These are phyloP conservation scores for Cyclina sinensis DNA, from an alignment of 1,140 invertebrate genomes.

Conservation along the genomic window DNA sequence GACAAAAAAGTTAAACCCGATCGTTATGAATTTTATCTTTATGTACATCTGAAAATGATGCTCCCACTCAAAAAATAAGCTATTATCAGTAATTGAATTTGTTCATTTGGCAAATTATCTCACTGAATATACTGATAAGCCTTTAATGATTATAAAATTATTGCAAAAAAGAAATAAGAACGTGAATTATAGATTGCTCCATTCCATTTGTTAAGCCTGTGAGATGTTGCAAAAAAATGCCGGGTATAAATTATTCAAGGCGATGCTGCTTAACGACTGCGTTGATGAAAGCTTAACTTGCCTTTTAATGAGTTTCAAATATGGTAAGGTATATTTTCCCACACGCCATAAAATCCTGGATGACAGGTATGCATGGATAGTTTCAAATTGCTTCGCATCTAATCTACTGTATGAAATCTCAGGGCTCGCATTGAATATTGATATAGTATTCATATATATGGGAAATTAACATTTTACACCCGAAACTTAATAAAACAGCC, in stretches of 20 bases:
- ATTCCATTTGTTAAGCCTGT: neutral
- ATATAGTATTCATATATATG: neutral
- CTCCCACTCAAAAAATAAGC: neutral
- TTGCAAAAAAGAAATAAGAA: neutral
- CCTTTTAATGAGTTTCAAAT: conserved; percentile 34
- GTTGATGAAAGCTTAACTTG: neutral
- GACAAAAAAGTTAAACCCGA: too few relatives aligned
- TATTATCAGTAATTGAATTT: neutral
- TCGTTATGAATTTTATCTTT: neutral
- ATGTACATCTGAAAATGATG: neutral
- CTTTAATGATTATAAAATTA: neutral
- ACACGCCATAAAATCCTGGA: conserved; percentile 22
- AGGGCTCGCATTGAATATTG: neutral
- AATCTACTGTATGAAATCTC: conserved; percentile 24
- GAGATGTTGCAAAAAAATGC: conserved; percentile 3
- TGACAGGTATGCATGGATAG: conserved; percentile 1
- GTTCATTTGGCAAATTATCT: neutral
- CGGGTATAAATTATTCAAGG: conserved; percentile 1
- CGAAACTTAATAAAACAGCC: conserved; percentile 36
- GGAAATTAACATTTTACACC: conserved; percentile 27
- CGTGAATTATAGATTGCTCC: neutral
- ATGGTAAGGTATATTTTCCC: conserved; percentile 8
- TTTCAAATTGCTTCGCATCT: conserved; percentile 15
- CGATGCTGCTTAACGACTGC: neutral
- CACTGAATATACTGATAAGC: neutral